phyloP scores from a whole-genome alignment of 92 coral and sea anemone species.

The Isaurus tuberculatus region DNA sequence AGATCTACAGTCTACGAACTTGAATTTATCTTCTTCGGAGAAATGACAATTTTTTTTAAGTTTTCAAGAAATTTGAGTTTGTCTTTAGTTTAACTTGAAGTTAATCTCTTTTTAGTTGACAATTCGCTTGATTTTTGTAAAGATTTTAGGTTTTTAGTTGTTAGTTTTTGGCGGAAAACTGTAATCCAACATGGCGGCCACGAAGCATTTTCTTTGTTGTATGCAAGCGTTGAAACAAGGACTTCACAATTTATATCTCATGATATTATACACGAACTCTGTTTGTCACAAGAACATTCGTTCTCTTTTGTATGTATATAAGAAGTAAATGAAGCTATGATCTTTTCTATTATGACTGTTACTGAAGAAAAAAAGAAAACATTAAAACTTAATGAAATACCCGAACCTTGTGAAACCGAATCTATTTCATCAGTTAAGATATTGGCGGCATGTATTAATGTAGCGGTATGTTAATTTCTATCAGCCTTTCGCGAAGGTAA shows the following conservation, averaged over 20 bases:
- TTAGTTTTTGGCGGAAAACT: constrained; percentile 30
- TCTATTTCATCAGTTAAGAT: background rate
- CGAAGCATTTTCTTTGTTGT: constrained; percentile 36
- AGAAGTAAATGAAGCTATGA: constrained; percentile 10
- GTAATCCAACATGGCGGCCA: constrained; percentile 19
- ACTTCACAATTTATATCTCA: constrained; percentile 32
- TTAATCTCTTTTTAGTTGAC: background rate
- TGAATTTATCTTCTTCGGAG: background rate
- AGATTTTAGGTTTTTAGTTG: background rate
- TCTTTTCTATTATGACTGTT: constrained; percentile 43
- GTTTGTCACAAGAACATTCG: constrained; percentile 11
- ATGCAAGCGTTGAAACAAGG: constrained; percentile 33
- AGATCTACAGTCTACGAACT: background rate
- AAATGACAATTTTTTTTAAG: background rate
- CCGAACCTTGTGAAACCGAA: background rate
- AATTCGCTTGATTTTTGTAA: background rate
- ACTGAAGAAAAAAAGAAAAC: constrained; percentile 14
- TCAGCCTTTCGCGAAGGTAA: constrained; percentile 13
- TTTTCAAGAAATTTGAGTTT: background rate
- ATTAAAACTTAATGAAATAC: background rate
- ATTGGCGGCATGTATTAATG: background rate
- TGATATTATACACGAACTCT: constrained; percentile 30
- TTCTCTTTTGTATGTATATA: constrained; percentile 50
- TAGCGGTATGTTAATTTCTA: background rate
- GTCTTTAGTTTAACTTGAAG: background rate